Evolutionary conservation across 2,113 vertebrate genomes (phyloP).

Genomic region (Phylloscopus trochilus): DNA sequence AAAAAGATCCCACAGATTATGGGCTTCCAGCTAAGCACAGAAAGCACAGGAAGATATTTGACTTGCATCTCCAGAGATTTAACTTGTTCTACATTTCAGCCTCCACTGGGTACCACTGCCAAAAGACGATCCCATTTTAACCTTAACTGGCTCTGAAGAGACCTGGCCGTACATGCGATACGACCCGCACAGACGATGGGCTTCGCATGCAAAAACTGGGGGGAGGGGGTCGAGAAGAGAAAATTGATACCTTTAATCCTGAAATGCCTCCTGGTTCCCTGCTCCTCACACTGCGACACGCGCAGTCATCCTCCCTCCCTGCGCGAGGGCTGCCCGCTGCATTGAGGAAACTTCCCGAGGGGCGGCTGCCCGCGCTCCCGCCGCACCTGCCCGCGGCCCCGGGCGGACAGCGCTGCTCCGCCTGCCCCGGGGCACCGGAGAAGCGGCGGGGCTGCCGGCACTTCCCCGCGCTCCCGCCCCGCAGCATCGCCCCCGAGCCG

Average conservation of each 20-base stretch:
- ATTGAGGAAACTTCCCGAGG: neutral
- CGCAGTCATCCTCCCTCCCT: neutral
- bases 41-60: neutral
- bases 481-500: neutral
- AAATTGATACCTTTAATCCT: neutral
- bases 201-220: neutral
- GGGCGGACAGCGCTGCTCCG: neutral
- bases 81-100: constrained; percentile 19
- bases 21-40: neutral
- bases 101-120: neutral
- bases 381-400: neutral
- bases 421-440: neutral
- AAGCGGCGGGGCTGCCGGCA: neutral
- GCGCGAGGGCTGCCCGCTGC: neutral
- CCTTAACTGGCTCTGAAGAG: neutral
- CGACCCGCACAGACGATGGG: neutral
- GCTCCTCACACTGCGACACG: neutral
- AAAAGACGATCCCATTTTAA: neutral
- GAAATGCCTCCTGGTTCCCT: neutral
- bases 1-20: neutral
- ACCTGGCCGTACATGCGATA: fast-evolving
- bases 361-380: neutral
- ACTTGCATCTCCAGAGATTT: neutral
- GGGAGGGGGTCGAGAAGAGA: neutral
- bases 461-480: neutral